Evolutionary conservation across 2,888 invertebrate species (phyloP), one percentile per base, ranked within the genome.

Genomic region (Thecocarcelia acutangulata): DNA sequence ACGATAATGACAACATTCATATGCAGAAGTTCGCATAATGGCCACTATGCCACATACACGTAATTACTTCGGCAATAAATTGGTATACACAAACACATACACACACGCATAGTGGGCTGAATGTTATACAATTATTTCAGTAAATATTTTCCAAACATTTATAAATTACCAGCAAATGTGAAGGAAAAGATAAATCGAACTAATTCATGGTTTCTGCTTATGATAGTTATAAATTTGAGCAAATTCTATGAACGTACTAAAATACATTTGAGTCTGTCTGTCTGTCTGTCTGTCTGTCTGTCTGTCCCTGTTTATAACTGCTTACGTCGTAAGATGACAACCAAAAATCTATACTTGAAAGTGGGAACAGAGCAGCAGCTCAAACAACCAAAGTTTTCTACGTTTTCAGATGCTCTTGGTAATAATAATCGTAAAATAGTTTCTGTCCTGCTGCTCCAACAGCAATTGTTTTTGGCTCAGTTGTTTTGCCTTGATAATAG

Each of bases 171-270:
- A 70, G 64, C 44, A 78, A 78, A 78, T 74, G 74, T 15, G 12
- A 48, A 69, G 70, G 63, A 74, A 52, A 69, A 74, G 69, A 82
- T 82, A 77, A 77, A 82, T 74, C 63, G 72, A 59, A 74, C 40
- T 52, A 70, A 74, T 69, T 77, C 69, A 69, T 78, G 74, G 58
- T 40, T 69, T 74, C 82, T 74, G 76, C 72, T 77, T 59, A 37
- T 64, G 50, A 68, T 46, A 44, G 70, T 78, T 78, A 64, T 82
- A 78, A 78, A 78, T 75, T 78, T 74, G 19, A 24, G 52, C 19
- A 56, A 59, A 50, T 44, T 56, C 44, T 40, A 46, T 37, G 28
- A 12, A 28, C 44, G 17, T 13, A 52, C 46, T 2, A 40, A 24
- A 48, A 1, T 17, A 5, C 17, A 48, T 50, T 48, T 42, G 19